These are phyloP conservation scores for Chydorus sphaericus DNA, from an alignment of 2,888 invertebrate genomes.

Conservation along the genomic window DNA sequence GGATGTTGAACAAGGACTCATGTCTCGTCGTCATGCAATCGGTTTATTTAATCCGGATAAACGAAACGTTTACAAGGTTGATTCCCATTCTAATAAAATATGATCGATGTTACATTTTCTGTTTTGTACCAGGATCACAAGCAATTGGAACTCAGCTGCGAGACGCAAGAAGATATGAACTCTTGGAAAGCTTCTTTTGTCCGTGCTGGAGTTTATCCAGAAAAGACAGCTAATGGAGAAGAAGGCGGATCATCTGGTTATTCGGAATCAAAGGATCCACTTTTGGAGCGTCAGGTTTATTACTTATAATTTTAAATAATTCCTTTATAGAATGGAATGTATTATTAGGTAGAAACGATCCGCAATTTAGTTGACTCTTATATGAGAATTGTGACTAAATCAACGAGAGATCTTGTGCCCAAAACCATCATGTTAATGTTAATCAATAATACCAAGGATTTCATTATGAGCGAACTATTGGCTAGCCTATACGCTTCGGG, in stretches of 20 bases:
- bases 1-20: constrained; percentile 94
- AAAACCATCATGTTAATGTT: constrained; percentile 98
- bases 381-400: constrained; percentile 98
- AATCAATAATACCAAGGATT: constrained; percentile 93
- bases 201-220: constrained; percentile 97
- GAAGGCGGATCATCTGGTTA: constrained; percentile 32
- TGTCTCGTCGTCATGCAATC: constrained; percentile 94
- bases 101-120: neutral
- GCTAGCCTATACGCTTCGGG: constrained; percentile 93
- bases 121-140: constrained; percentile 69
- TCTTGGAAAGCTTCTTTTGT: constrained; percentile 99
- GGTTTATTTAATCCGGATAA: constrained; percentile 96
- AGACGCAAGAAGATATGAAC: constrained; percentile 92
- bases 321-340: too few relatives aligned
- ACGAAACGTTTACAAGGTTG: constrained; percentile 82
- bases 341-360: constrained; percentile 99
- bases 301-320: too few relatives aligned
- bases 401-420: constrained; percentile 93
- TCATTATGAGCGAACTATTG: constrained; percentile 89
- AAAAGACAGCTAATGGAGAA: constrained; percentile 78
- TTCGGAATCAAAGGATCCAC: constrained; percentile 40
- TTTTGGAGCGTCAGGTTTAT: constrained; percentile 92
- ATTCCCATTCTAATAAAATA: constrained; percentile 26
- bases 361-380: constrained; percentile 98
- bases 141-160: constrained; percentile 93